These are phyloP conservation scores for Danio choprae DNA, from an alignment of 2,797 vertebrate species.

Conservation along the genomic window DNA sequence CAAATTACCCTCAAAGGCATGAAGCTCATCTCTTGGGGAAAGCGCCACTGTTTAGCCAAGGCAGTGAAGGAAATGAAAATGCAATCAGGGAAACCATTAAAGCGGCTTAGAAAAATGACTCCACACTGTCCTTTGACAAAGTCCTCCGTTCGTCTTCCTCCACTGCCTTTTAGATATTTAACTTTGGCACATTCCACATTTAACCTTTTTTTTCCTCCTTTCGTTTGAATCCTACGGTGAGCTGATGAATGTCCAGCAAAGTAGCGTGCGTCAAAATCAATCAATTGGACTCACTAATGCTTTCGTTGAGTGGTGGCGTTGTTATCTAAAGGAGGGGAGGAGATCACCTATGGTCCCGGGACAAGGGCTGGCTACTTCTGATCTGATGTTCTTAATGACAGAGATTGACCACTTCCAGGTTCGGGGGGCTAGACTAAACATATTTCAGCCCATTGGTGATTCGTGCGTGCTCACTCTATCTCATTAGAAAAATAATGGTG, in stretches of 20 bases:
- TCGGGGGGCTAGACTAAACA: conserved; percentile 77
- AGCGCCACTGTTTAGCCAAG: conserved; percentile 75
- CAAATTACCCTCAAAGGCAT: conserved; percentile 51
- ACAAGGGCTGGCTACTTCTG: conserved; percentile 30
- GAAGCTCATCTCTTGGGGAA: conserved; percentile 70
- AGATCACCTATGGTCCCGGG: conserved; percentile 21
- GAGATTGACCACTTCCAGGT: conserved; percentile 75
- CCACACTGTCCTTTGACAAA: conserved; percentile 67
- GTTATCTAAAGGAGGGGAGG: conserved; percentile 52
- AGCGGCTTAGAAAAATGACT: conserved; percentile 78
- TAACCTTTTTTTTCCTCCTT: conserved; percentile 17
- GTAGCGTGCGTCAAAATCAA: conserved; percentile 47
- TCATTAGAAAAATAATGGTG: conserved; percentile 81
- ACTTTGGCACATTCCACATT: conserved; percentile 66
- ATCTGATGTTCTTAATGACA: conserved; percentile 63
- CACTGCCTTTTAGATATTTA: conserved; percentile 54
- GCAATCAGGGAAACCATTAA: conserved; percentile 80
- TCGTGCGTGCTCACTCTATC: conserved; percentile 70
- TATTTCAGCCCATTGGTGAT: conserved; percentile 66
- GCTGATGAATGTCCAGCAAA: conserved; percentile 52
- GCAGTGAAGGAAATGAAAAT: conserved; percentile 74
- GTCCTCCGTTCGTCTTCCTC: conserved; percentile 52
- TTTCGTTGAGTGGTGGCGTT: conserved; percentile 47
- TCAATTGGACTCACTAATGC: conserved; percentile 55
- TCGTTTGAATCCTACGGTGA: conserved; percentile 56